These are phyloP conservation scores for Amphipyra berbera DNA, from an alignment of 2,888 invertebrate genomes.

Conservation along the genomic window DNA sequence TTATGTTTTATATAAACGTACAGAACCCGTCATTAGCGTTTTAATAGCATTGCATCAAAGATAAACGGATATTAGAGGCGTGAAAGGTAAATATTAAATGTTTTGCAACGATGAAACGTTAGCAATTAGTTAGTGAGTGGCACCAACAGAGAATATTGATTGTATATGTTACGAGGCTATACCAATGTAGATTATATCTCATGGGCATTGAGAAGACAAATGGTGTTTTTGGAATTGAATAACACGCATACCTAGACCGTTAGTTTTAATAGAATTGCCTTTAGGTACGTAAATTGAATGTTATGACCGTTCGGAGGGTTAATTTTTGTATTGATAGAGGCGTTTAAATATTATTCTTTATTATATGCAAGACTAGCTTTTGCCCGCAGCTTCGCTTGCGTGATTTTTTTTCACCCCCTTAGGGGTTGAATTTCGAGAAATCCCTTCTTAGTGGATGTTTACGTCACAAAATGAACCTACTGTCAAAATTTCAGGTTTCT, in stretches of 20 bases:
- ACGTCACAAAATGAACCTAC: too few relatives aligned
- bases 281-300: constrained; percentile 11
- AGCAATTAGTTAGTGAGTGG: constrained; percentile 58
- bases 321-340: too few relatives aligned
- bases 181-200: constrained; percentile 57
- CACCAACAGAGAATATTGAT: constrained; percentile 53
- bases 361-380: too few relatives aligned
- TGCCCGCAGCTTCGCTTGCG: too few relatives aligned
- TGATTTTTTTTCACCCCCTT: too few relatives aligned
- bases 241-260: constrained; percentile 1
- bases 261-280: constrained; percentile 1
- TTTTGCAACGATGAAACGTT: constrained; percentile 63
- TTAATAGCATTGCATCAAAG: constrained; percentile 64
- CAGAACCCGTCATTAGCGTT: constrained; percentile 35
- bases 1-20: constrained; percentile 13
- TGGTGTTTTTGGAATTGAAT: constrained; percentile 54
- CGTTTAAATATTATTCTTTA: too few relatives aligned
- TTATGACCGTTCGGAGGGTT: background rate
- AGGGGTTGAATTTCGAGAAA: too few relatives aligned
- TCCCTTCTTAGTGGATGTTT: too few relatives aligned
- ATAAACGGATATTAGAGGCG: constrained; percentile 61
- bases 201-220: constrained; percentile 57
- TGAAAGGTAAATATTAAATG: constrained; percentile 65
- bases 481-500: too few relatives aligned
- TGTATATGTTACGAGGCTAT: constrained; percentile 63